A percentile compares a stretch with the other conserved stretches of the same genome.
Evolutionary conservation across 2,888 invertebrate genomes (phyloP).

Genomic region (Meliscaeva auricollis): DNA sequence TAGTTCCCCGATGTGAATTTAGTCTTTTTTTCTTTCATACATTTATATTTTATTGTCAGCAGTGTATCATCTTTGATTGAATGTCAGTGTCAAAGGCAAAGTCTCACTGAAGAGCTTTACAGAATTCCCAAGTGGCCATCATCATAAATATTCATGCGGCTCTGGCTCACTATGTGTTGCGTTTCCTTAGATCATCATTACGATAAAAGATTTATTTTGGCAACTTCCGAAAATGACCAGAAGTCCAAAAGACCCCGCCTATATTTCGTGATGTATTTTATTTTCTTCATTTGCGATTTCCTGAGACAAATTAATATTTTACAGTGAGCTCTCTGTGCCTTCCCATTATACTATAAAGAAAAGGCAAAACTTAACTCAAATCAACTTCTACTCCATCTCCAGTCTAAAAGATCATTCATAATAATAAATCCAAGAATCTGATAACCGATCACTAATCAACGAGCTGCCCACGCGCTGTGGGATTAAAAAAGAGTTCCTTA

Average conservation of each 20-base stretch:
- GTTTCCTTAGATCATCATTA: slow-evolving; percentile 68
- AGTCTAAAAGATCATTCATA: slow-evolving; percentile 47
- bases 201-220: slow-evolving; percentile 70
- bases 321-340: slow-evolving; percentile 14
- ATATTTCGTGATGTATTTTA: neutral
- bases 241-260: slow-evolving; percentile 27
- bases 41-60: slow-evolving; percentile 28
- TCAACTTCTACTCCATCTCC: neutral
- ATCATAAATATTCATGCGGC: slow-evolving; percentile 70
- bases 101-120: slow-evolving; percentile 23
- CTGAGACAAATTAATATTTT: slow-evolving; percentile 60
- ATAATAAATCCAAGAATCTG: slow-evolving; percentile 57
- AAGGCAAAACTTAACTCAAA: slow-evolving; percentile 9
- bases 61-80: slow-evolving; percentile 55
- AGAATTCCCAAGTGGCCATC: slow-evolving; percentile 57
- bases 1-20: slow-evolving; percentile 9
- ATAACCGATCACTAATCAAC: slow-evolving; percentile 61
- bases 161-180: slow-evolving; percentile 27
- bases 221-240: slow-evolving; percentile 71
- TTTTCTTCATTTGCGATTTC: slow-evolving; percentile 30
- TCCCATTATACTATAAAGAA: neutral
- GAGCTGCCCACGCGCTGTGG: slow-evolving; percentile 57
- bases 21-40: no score
- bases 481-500: slow-evolving; percentile 35
- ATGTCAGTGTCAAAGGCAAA: slow-evolving; percentile 61